Evolutionary conservation across 2,113 vertebrate species (phyloP).

Genomic region (Paramormyrops kingsleyae): DNA sequence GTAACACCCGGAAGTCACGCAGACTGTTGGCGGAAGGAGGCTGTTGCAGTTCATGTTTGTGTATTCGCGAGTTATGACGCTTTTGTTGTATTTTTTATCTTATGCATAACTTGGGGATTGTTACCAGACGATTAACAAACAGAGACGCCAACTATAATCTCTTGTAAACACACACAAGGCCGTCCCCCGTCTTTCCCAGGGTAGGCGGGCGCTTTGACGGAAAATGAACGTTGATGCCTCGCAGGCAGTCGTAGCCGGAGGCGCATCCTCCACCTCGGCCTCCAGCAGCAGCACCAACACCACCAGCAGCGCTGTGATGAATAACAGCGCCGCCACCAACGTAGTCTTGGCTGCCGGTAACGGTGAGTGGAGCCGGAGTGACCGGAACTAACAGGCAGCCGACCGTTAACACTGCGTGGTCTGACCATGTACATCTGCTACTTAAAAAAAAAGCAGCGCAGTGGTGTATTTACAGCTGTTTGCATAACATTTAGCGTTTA

Average conservation of each 20-base stretch:
- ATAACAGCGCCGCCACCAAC: constrained; percentile 39
- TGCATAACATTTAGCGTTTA: neutral
- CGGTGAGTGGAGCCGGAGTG: constrained; percentile 40
- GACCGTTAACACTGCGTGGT: neutral
- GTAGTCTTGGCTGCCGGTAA: constrained; percentile 46
- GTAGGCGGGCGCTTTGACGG: neutral
- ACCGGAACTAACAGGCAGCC: neutral
- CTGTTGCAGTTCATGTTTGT: neutral
- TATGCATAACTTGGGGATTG: neutral
- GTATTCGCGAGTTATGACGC: neutral
- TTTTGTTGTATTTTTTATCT: neutral
- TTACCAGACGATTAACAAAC: neutral
- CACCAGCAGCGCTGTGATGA: constrained; percentile 28
- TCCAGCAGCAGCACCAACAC: constrained; percentile 51
- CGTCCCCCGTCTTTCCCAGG: neutral
- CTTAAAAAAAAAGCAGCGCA: neutral
- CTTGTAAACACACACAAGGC: neutral
- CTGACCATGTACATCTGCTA: neutral
- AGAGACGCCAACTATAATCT: neutral
- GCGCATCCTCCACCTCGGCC: constrained; percentile 50
- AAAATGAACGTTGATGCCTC: constrained; percentile 60
- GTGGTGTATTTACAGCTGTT: neutral
- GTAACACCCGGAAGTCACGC: neutral
- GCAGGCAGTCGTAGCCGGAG: constrained; percentile 51
- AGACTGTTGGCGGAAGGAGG: neutral